Percentiles rank a stretch among this genome's conserved stretches.
Evolutionary conservation across 2,797 vertebrate species (phyloP).

Genomic region (Epinephelus awoara): DNA sequence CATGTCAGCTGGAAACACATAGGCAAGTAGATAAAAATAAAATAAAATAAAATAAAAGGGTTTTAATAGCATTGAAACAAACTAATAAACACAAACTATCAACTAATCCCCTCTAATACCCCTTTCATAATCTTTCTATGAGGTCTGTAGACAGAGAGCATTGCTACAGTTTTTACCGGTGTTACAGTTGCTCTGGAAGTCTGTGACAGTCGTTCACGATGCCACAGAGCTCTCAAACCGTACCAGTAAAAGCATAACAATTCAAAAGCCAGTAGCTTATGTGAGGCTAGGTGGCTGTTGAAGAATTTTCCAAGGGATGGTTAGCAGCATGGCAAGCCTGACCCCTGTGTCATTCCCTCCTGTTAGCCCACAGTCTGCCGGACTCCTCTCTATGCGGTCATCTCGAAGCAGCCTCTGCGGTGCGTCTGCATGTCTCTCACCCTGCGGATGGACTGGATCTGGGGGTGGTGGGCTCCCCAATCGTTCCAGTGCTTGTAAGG

Average conservation of each 20-base stretch:
- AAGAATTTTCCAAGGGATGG: slow-evolving; percentile 61
- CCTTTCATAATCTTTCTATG: slow-evolving; percentile 60
- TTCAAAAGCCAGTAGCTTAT: slow-evolving; percentile 52
- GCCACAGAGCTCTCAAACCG: slow-evolving; percentile 53
- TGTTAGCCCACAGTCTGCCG: slow-evolving; percentile 44
- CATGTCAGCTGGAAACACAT: slow-evolving; percentile 66
- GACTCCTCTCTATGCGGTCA: slow-evolving; percentile 72
- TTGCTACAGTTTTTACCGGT: slow-evolving; percentile 64
- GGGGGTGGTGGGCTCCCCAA: slow-evolving; percentile 88
- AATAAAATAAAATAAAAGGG: slow-evolving; percentile 54
- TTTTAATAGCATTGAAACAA: slow-evolving; percentile 71
- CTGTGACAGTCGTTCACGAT: slow-evolving; percentile 48
- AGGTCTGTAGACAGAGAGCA: slow-evolving; percentile 75
- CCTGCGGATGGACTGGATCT: slow-evolving; percentile 90
- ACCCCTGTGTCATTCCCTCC: slow-evolving; percentile 52
- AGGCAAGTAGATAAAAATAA: slow-evolving; percentile 69
- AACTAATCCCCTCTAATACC: slow-evolving; percentile 49
- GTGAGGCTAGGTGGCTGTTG: slow-evolving; percentile 51
- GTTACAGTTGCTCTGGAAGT: slow-evolving; percentile 53
- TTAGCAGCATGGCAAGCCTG: slow-evolving; percentile 43
- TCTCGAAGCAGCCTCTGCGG: slow-evolving; percentile 88
- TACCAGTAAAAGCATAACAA: slow-evolving; percentile 69
- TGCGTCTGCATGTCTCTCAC: slow-evolving; percentile 91
- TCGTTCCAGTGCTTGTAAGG: slow-evolving; percentile 90
- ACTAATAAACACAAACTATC: slow-evolving; percentile 71